These are phyloP conservation scores for Limnothrissa miodon DNA, from an alignment of 2,113 vertebrate species.

Conservation along the genomic window DNA sequence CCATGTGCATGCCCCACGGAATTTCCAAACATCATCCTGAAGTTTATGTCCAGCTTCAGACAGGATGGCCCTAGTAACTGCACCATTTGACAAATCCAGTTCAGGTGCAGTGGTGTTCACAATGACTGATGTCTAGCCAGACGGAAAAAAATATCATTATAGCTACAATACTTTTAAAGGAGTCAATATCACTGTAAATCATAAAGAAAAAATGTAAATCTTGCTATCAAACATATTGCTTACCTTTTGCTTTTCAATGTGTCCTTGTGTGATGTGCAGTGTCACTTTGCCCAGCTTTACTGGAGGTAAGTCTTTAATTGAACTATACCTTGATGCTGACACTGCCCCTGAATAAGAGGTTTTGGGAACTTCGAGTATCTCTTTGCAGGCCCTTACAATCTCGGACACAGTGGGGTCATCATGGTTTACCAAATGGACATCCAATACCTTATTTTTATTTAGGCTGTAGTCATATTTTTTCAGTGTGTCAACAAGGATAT, in stretches of 20 bases:
- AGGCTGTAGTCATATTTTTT: neutral
- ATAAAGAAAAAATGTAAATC: neutral
- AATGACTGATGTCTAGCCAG: constrained; percentile 74
- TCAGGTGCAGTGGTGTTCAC: constrained; percentile 52
- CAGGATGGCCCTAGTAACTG: constrained; percentile 54
- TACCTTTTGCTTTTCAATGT: constrained; percentile 73
- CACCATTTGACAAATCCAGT: rapidly evolving
- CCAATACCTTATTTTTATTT: neutral
- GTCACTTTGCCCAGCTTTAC: constrained; percentile 38
- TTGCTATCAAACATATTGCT: neutral
- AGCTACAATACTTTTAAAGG: neutral
- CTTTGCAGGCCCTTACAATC: constrained; percentile 70
- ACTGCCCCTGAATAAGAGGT: constrained; percentile 29
- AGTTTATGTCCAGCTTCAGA: constrained; percentile 56
- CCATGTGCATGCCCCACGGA: rapidly evolving
- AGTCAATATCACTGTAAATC: neutral
- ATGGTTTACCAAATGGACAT: constrained; percentile 81
- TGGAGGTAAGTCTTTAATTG: rapidly evolving
- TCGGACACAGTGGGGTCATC: constrained; percentile 70
- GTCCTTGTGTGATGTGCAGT: constrained; percentile 57
- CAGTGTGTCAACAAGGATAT: constrained; percentile 71
- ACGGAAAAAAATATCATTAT: constrained; percentile 1
- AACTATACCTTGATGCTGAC: rapidly evolving
- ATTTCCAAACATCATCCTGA: constrained; percentile 32
- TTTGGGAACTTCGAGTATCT: constrained; percentile 27